Evolutionary conservation across 2,888 invertebrate genomes (phyloP).

Genomic region (Lepidocyrtoides sp.): DNA sequence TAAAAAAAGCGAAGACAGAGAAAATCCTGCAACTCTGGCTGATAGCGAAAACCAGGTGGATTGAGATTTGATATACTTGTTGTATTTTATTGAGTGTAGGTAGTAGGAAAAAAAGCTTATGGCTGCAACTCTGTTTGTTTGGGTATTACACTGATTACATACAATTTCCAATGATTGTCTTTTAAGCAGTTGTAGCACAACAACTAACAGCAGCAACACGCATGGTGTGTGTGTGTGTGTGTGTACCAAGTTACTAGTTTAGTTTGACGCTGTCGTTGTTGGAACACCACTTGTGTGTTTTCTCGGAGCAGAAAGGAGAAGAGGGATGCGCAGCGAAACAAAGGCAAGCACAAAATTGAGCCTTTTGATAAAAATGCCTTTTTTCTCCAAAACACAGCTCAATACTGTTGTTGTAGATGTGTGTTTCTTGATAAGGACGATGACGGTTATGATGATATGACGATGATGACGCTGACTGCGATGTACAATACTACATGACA

Average conservation of each 20-base stretch:
- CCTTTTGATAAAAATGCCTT: conserved; percentile 21
- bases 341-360: conserved; percentile 36
- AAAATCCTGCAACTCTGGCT: no score
- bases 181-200: neutral
- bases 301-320: neutral
- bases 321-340: neutral
- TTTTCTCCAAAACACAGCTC: conserved; percentile 24
- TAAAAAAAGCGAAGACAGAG: no score
- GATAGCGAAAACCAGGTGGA: neutral
- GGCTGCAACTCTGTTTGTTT: neutral
- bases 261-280: neutral
- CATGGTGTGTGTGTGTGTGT: neutral
- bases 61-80: neutral
- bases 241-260: no score
- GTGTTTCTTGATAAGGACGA: conserved; percentile 42
- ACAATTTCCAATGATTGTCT: conserved; percentile 1
- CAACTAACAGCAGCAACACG: neutral
- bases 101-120: neutral
- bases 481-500: conserved; percentile 14
- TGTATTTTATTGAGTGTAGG: neutral
- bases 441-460: conserved; percentile 1
- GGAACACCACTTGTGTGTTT: neutral
- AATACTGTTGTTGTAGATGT: conserved; percentile 21
- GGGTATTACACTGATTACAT: conserved; percentile 25
- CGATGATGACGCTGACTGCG: neutral